Conservation (phyloP, 1,140 invertebrate genomes). For the Hestina assimilis region DNA sequence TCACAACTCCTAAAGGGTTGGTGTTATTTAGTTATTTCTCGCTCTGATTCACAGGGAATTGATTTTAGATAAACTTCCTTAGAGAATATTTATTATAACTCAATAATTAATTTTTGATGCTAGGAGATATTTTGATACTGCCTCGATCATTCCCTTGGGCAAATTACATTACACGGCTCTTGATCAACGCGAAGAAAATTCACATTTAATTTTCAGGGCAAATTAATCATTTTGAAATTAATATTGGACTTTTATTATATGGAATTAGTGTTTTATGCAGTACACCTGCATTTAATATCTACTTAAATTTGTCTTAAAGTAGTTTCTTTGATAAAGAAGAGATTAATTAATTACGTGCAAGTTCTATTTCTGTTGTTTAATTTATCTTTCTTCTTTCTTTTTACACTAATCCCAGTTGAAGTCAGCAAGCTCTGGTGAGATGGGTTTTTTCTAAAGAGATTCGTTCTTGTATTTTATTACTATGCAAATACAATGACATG, state of each 20-base stretch:
- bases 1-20: conserved; percentile 1
- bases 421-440: conserved; percentile 34
- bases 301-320: no score
- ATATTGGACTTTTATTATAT: background rate
- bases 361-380: conserved; percentile 34
- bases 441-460: conserved; percentile 49
- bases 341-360: background rate
- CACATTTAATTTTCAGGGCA: conserved; percentile 31
- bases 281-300: no score
- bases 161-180: conserved; percentile 44
- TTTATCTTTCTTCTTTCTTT: conserved; percentile 52
- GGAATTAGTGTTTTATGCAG: background rate
- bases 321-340: background rate
- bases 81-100: conserved; percentile 18
- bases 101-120: conserved; percentile 41
- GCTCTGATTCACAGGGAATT: conserved; percentile 7
- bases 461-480: conserved; percentile 47
- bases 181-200: conserved; percentile 37
- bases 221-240: conserved; percentile 13
- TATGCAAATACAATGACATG: conserved; percentile 39
- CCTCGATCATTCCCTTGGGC: conserved; percentile 24
- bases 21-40: conserved; percentile 7
- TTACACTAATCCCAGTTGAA: conserved; percentile 40
- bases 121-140: conserved; percentile 34
- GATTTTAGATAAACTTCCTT: conserved; percentile 12